Evolutionary conservation across 1,140 invertebrate genomes (phyloP), one percentile per base, ranked within the genome.

Genomic region (Ephestia elutella): DNA sequence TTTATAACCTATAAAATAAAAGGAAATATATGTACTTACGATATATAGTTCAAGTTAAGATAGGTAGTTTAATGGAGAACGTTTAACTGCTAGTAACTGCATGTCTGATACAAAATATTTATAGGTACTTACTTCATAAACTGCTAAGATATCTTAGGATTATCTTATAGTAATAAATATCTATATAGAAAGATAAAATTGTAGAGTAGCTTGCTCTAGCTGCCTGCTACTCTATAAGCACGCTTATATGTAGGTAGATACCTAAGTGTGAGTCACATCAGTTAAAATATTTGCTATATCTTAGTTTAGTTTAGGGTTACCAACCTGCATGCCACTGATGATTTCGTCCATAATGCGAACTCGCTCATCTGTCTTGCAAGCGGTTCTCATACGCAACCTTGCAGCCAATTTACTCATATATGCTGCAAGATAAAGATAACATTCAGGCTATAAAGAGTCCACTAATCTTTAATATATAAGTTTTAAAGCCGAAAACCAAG

Each of bases 271-370:
- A n/a, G n/a, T n/a, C n/a, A n/a, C n/a, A n/a, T n/a, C n/a, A n/a
- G n/a, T 3, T 25, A 25, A 25, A 25, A 25, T 25, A 25, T 25
- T 25, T 25, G 21, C 21, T 3, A 25, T 25, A 25, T 25, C 7
- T 25, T 3, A 25, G 21, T 25, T 44, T 44, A 2, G 13, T 2
- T 8, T 4, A 38, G 38, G 7, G 38, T 32, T 56, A 60, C 59
- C 44, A 57, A 95, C 93, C 82, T 94, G 91, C 83, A 96, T 95
- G 15, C 93, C 94, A 32, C 90, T 90, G 49, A 96, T 93, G 51
- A 96, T 94, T 90, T 96, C 94, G 74, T 93, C 93, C 93, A 95
- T 95, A 59, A 95, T 87, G 59, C 92, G 89, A 5, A 95, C 92
- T 60, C 95, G 82, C 74, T 94, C 92, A 82, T 96, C 95, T 0